Base-by-base conservation (phyloP, 1,140 invertebrate genomes). In the Zaprionus lachaisei region DNA sequence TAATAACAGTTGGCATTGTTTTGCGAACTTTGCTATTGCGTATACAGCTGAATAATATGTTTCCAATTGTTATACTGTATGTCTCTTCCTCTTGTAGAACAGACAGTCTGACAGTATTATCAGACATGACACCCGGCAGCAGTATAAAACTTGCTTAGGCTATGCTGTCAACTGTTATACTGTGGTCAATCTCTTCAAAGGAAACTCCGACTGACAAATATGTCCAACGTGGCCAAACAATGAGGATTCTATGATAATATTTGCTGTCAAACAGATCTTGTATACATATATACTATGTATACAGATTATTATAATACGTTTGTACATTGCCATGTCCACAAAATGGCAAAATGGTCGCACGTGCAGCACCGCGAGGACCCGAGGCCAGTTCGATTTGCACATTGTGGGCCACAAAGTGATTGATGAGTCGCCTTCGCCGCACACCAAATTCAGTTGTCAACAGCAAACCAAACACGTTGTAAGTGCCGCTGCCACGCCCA, bases 371-470 rank as follows among this genome's bases (percentile, higher is more conserved):
- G 26, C 12, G 38, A 20, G 47, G 24, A 0, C 24, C 0, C 24
- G 24, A 61, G 72, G 37, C n/a, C 58, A 41, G 41, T 62, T 62
- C 54, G 31, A 58, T 66, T 72, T 58, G 1, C 31, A n/a, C 41
- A 57, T 12, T 20, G 44, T 34, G 31, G 31, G 31, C 31, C 31
- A 55, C 62, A 56, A 22, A 81, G 68, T 85, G 82, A 84, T 84
- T 81, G 82, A 85, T 84, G 82, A 72, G 58, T 55, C 22, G 47
- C 47, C 47, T 51, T 22, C 12, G 17, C 31, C 24, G 56, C 47
- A 24, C 72, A 65, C 62, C 28, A 75, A 79, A 86, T 81, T 75
- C 79, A 84, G 79, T 75, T 84, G 79, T 85, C 84, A 81, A 83
- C 69, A 80, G 79, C 69, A 63, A 80, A 76, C 51, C 66, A 81